These are phyloP conservation scores for Crocidura indochinensis DNA, from an alignment of 2,797 vertebrate genomes.

Conservation along the genomic window DNA sequence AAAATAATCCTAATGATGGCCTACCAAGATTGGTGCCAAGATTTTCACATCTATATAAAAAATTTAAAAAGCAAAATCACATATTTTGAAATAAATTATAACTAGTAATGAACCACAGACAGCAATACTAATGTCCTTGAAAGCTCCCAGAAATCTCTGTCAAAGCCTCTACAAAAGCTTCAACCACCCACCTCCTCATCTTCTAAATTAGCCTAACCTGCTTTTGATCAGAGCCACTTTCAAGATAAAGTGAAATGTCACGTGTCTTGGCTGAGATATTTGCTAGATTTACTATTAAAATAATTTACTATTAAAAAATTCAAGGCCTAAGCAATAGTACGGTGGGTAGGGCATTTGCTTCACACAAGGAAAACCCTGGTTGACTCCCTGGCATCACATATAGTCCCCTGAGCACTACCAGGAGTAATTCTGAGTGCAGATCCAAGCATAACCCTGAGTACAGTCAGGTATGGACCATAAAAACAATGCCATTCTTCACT, in stretches of 20 bases:
- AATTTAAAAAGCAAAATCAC: conserved; percentile 9
- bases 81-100: conserved; percentile 75
- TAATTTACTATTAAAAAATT: no score
- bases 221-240: conserved; percentile 72
- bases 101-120: conserved; percentile 41
- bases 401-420: no score
- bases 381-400: no score
- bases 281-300: conserved; percentile 51
- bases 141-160: conserved; percentile 60
- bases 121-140: conserved; percentile 55
- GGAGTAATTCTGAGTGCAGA: no score
- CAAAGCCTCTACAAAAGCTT: conserved; percentile 41
- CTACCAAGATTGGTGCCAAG: conserved; percentile 58
- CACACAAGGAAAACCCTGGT: no score
- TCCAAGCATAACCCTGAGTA: no score
- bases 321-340: no score
- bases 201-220: conserved; percentile 76
- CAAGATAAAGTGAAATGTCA: conserved; percentile 52
- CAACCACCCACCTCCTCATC: conserved; percentile 35
- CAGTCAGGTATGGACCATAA: no score
- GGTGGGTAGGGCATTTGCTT: no score
- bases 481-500: conserved; percentile 32
- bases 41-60: conserved; percentile 60
- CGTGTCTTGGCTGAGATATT: conserved; percentile 52
- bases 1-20: conserved; percentile 77